Evolutionary conservation across 2,797 vertebrate genomes (phyloP).

Genomic region (Chrysocyon brachyurus): DNA sequence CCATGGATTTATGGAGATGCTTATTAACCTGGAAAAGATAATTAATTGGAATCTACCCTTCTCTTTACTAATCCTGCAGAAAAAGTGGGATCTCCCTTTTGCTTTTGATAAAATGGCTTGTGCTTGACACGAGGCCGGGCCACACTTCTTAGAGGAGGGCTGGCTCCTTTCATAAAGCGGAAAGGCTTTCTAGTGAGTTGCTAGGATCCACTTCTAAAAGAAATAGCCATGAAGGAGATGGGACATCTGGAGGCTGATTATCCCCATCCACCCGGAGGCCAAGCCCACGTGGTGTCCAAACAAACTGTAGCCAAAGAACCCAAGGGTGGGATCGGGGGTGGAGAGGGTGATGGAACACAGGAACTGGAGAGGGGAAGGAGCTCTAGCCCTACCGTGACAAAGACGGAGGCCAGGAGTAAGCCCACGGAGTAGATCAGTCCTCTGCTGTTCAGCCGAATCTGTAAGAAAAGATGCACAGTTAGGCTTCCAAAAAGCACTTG

Average conservation of each 20-base stretch:
- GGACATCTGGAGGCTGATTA: not conserved
- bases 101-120: not conserved
- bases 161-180: conserved; percentile 31
- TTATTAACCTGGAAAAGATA: conserved; percentile 23
- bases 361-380: not conserved
- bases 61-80: not conserved
- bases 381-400: conserved; percentile 94
- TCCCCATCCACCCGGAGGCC: not conserved
- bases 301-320: not conserved
- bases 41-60: not conserved
- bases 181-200: not conserved
- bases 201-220: not conserved
- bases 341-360: not conserved
- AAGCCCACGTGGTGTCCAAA: conserved; percentile 27
- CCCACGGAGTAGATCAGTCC: conserved; percentile 99
- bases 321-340: not conserved
- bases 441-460: conserved; percentile 97
- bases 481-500: not conserved
- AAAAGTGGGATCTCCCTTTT: not conserved
- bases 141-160: not conserved
- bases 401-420: conserved; percentile 96
- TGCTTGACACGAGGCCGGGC: not conserved
- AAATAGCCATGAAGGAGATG: not conserved
- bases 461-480: conserved; percentile 80
- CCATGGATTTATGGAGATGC: not conserved